Evolutionary conservation across 2,888 invertebrate species (phyloP).

Genomic region (Chloroclystis v-ata): DNA sequence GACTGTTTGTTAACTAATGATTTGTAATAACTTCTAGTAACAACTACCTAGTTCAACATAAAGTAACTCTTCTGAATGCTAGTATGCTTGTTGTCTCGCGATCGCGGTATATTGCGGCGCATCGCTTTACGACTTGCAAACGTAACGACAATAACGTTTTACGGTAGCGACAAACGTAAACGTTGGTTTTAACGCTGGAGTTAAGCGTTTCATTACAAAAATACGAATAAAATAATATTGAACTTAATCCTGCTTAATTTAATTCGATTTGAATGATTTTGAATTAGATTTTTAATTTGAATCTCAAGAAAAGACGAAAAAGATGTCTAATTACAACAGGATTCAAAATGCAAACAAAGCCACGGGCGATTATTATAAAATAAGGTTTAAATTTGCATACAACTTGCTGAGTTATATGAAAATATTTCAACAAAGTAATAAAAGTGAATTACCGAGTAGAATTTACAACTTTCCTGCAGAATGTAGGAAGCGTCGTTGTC

Average conservation of each 20-base stretch:
- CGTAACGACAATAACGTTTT: constrained; percentile 11
- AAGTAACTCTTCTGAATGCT: neutral
- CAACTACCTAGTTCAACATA: neutral
- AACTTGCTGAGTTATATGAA: neutral
- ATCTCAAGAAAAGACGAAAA: too few relatives aligned
- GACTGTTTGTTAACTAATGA: too few relatives aligned
- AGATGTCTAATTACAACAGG: too few relatives aligned
- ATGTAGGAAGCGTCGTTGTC: constrained; percentile 9
- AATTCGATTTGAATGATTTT: too few relatives aligned
- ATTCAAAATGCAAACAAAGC: too few relatives aligned
- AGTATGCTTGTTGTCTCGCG: neutral
- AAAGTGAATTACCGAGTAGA: neutral
- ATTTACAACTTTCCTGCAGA: neutral
- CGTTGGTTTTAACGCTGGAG: constrained; percentile 4
- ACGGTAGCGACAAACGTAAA: constrained; percentile 4
- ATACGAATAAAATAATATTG: neutral
- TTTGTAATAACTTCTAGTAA: too few relatives aligned
- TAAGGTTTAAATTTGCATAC: neutral
- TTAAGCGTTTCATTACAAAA: neutral
- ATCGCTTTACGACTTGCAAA: constrained; percentile 23
- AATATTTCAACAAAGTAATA: neutral
- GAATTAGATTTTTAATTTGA: too few relatives aligned
- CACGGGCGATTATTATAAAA: too few relatives aligned
- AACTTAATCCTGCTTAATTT: too few relatives aligned
- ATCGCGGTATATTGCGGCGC: constrained; percentile 12